These are phyloP conservation scores for Sylvilagus floridanus DNA, from an alignment of 2,797 vertebrate genomes.

Conservation along the genomic window DNA sequence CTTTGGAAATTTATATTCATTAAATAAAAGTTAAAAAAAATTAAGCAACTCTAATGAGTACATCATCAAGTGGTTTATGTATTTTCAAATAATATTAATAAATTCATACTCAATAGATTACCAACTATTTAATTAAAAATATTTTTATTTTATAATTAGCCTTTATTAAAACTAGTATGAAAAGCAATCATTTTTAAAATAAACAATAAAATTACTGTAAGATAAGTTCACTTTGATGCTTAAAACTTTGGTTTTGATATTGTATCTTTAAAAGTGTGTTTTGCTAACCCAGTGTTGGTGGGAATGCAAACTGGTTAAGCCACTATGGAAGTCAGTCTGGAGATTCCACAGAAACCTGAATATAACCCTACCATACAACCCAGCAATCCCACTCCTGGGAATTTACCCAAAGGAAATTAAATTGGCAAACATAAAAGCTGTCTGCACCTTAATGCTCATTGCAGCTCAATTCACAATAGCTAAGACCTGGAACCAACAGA, in stretches of 20 bases:
- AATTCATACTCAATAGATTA: not conserved
- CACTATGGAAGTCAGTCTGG: too few relatives aligned
- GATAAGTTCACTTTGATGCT: slow-evolving; percentile 13
- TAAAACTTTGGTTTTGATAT: not conserved
- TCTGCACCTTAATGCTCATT: too few relatives aligned
- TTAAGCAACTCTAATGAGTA: not conserved
- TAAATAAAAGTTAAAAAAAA: not conserved
- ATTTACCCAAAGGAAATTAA: too few relatives aligned
- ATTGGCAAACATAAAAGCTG: too few relatives aligned
- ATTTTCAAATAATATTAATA: not conserved
- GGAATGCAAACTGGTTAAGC: too few relatives aligned
- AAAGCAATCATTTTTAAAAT: not conserved
- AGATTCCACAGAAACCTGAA: too few relatives aligned
- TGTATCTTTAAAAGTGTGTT: not conserved
- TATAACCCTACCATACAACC: too few relatives aligned
- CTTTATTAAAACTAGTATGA: not conserved
- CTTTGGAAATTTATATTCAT: too few relatives aligned
- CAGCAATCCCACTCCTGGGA: too few relatives aligned
- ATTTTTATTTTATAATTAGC: not conserved
- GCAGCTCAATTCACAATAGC: too few relatives aligned
- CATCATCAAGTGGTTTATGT: not conserved
- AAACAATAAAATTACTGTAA: not conserved
- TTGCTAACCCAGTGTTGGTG: too few relatives aligned
- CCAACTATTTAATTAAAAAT: not conserved
- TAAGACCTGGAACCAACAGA: too few relatives aligned